Percentiles rank a stretch among this genome's conserved stretches.
Evolutionary conservation across 2,797 vertebrate genomes (phyloP).

Genomic region (Argya squamiceps): DNA sequence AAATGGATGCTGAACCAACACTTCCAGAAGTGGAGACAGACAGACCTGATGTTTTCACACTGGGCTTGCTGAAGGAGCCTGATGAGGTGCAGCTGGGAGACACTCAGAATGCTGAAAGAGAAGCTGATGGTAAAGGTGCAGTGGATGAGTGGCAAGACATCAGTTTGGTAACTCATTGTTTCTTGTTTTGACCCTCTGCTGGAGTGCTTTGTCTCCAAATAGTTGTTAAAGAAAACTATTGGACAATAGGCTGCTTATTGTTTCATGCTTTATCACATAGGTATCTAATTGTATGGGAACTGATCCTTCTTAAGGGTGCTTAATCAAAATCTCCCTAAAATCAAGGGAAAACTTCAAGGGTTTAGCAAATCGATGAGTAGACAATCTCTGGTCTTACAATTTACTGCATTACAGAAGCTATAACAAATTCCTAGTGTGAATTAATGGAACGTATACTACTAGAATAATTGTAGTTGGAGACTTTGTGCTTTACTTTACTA

Average conservation of each 20-base stretch:
- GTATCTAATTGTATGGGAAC: background rate
- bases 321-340: background rate
- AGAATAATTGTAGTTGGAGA: background rate
- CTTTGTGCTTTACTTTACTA: background rate
- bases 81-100: background rate
- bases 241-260: background rate
- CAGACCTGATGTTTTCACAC: background rate
- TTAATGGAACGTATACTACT: background rate
- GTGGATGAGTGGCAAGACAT: conserved; percentile 86
- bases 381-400: background rate
- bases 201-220: background rate
- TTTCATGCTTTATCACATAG: background rate
- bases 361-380: background rate
- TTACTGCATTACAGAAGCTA: background rate
- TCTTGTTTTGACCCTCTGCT: background rate
- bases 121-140: background rate
- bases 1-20: background rate
- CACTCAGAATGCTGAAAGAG: background rate
- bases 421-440: background rate
- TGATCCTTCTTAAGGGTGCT: background rate
- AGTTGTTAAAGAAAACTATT: background rate
- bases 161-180: conserved; percentile 76
- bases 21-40: background rate
- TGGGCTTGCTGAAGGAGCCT: background rate
- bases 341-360: background rate